Evolutionary conservation across 2,113 vertebrate genomes (phyloP).

Genomic region (Cyprinodon tularosa): DNA sequence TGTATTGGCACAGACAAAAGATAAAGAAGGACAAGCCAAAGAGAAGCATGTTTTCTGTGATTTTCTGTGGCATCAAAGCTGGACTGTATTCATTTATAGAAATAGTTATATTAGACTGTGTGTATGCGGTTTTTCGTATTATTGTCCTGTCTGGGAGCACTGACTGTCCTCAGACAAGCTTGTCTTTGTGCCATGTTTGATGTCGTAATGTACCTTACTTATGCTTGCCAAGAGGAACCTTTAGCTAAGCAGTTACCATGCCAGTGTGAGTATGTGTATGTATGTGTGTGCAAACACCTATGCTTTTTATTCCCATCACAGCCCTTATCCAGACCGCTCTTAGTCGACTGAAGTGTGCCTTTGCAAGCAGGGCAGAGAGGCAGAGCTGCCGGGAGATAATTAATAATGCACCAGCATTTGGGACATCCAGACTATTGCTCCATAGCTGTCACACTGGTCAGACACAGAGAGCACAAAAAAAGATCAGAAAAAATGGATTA

Average conservation of each 20-base stretch:
- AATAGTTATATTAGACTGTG: slow-evolving; percentile 13
- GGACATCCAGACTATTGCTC: slow-evolving; percentile 35
- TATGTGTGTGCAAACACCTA: slow-evolving; percentile 1
- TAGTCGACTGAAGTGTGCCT: slow-evolving; percentile 66
- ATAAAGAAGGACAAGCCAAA: slow-evolving; percentile 7
- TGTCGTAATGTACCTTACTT: slow-evolving; percentile 67
- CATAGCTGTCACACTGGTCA: slow-evolving; percentile 55
- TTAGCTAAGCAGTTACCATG: slow-evolving; percentile 37
- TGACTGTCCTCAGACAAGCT: slow-evolving; percentile 60
- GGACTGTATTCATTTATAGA: slow-evolving; percentile 31
- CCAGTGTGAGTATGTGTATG: slow-evolving; percentile 8
- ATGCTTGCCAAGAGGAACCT: slow-evolving; percentile 49
- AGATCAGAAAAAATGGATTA: slow-evolving; percentile 47
- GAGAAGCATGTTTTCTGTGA: slow-evolving; percentile 15
- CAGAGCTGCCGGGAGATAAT: slow-evolving; percentile 39
- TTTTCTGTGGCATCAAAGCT: slow-evolving; percentile 20
- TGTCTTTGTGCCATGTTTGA: slow-evolving; percentile 68
- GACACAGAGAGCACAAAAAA: slow-evolving; percentile 11
- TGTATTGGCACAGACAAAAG: slow-evolving; percentile 24
- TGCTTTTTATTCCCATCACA: slow-evolving; percentile 45
- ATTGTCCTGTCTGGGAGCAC: slow-evolving; percentile 47
- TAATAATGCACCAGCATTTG: slow-evolving; percentile 54
- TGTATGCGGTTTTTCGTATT: slow-evolving; percentile 21
- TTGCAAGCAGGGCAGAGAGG: slow-evolving; percentile 34
- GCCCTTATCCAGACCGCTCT: slow-evolving; percentile 28